These are phyloP conservation scores for Rhinogobius similis DNA, from an alignment of 2,113 vertebrate species.

Conservation along the genomic window DNA sequence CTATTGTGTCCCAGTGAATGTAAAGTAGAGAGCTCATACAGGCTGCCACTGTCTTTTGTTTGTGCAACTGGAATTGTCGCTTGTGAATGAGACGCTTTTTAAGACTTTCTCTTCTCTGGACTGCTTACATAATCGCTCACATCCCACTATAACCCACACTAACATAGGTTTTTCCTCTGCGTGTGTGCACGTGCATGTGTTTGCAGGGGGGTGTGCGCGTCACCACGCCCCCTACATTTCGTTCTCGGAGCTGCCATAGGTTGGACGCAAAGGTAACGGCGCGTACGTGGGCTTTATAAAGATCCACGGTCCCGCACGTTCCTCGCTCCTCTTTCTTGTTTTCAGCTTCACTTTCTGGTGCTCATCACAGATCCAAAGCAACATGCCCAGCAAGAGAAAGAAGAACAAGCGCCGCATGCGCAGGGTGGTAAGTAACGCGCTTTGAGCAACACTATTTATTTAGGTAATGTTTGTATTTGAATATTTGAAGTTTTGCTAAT, in stretches of 20 bases:
- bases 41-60: slow-evolving; percentile 12
- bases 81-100: not conserved
- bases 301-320: slow-evolving; percentile 17
- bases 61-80: not conserved
- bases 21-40: slow-evolving; percentile 10
- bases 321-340: slow-evolving; percentile 18
- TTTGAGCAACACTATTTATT: not conserved
- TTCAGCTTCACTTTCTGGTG: slow-evolving; percentile 4
- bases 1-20: slow-evolving; percentile 39
- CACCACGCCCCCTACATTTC: slow-evolving; percentile 46
- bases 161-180: slow-evolving; percentile 17
- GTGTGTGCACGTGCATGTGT: slow-evolving; percentile 27
- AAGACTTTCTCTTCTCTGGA: slow-evolving; percentile 21
- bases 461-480: not conserved
- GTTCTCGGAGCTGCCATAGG: slow-evolving; percentile 56
- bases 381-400: slow-evolving; percentile 78
- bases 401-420: slow-evolving; percentile 76
- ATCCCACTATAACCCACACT: slow-evolving; percentile 10
- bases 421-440: slow-evolving; percentile 64
- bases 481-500: too few species aligned
- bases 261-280: slow-evolving; percentile 44
- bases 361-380: slow-evolving; percentile 18
- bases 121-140: slow-evolving; percentile 40
- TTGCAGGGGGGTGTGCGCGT: slow-evolving; percentile 6
- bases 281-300: slow-evolving; percentile 60